Conservation (phyloP, 2,888 invertebrate species). For the Danaus chrysippus region DNA sequence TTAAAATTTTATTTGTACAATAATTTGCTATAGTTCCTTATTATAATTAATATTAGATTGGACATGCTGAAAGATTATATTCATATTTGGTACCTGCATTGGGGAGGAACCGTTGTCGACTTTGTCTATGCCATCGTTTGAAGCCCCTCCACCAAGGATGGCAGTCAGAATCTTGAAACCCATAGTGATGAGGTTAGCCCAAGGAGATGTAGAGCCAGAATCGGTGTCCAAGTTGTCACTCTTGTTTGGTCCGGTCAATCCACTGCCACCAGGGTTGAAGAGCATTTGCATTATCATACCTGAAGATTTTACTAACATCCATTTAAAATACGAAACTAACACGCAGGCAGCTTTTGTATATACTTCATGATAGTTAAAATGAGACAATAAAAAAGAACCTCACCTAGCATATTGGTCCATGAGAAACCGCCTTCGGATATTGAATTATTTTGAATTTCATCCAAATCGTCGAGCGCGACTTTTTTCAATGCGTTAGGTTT, state of each 20-base stretch:
- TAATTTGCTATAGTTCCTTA: slow-evolving; percentile 22
- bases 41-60: slow-evolving; percentile 28
- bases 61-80: slow-evolving; percentile 22
- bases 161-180: slow-evolving; percentile 92
- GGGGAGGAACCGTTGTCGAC: slow-evolving; percentile 92
- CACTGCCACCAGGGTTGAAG: slow-evolving; percentile 83
- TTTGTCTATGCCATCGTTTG: slow-evolving; percentile 92
- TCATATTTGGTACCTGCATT: slow-evolving; percentile 85
- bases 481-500: slow-evolving; percentile 94
- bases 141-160: slow-evolving; percentile 87
- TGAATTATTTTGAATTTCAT: slow-evolving; percentile 89
- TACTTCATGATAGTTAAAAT: not conserved
- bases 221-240: slow-evolving; percentile 87
- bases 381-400: slow-evolving; percentile 29
- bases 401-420: slow-evolving; percentile 92
- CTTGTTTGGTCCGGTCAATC: slow-evolving; percentile 90
- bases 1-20: slow-evolving; percentile 29
- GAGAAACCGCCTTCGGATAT: slow-evolving; percentile 90
- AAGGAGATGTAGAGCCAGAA: slow-evolving; percentile 86
- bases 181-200: slow-evolving; percentile 92
- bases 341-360: not conserved
- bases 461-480: slow-evolving; percentile 88
- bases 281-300: slow-evolving; percentile 93
- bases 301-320: slow-evolving; percentile 38
- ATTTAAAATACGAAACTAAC: slow-evolving; percentile 3